Conservation (phyloP, 2,113 vertebrate species). For the Dryoscopus gambensis region DNA sequence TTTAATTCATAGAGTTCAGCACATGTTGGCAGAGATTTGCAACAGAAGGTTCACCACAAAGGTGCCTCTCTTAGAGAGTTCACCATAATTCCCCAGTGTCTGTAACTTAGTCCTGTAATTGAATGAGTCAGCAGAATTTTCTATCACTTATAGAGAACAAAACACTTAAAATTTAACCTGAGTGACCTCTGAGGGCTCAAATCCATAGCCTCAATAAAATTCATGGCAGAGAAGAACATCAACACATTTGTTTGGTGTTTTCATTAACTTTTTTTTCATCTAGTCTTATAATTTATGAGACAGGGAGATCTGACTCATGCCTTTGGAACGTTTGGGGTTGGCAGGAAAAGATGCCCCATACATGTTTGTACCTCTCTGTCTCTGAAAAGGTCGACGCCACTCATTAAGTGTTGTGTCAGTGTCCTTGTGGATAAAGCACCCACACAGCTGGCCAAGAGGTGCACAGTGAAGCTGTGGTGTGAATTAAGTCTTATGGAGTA, state of each 20-base stretch:
- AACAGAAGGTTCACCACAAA: background rate
- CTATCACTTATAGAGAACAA: background rate
- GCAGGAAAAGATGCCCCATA: background rate
- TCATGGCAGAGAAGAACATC: background rate
- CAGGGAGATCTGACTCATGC: background rate
- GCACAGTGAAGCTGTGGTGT: background rate
- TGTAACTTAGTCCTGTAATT: background rate
- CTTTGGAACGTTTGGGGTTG: background rate
- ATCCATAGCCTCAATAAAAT: background rate
- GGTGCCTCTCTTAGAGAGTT: background rate
- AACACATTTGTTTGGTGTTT: background rate
- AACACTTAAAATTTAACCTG: background rate
- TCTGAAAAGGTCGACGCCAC: background rate
- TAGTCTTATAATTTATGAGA: background rate
- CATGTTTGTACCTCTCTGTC: background rate
- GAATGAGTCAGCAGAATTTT: background rate
- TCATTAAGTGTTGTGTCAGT: background rate
- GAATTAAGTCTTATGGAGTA: background rate
- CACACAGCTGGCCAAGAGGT: background rate
- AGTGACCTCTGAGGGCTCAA: background rate
- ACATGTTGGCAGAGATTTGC: background rate
- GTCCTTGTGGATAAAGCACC: background rate
- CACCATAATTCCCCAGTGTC: background rate
- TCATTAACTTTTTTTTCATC: background rate
- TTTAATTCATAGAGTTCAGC: background rate